A percentile compares a stretch with the other conserved stretches of the same genome.
phyloP scores from a whole-genome alignment of 2,113 vertebrate species.

The Sigmodon hispidus region DNA sequence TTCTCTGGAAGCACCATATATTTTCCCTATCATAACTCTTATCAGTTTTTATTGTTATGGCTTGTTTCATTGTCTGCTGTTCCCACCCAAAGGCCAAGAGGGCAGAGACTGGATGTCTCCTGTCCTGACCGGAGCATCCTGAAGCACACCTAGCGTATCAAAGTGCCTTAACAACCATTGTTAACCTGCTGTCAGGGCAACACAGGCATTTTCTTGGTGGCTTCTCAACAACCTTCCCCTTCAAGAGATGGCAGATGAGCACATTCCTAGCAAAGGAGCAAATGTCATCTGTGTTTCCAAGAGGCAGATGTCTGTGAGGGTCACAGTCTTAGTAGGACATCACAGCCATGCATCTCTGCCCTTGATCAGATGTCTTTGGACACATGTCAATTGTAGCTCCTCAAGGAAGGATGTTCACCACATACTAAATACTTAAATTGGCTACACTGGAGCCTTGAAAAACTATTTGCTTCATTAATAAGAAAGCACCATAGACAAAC shows the following conservation, averaged over 20 bases:
- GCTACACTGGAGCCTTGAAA: background rate
- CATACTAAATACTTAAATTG: constrained; percentile 7
- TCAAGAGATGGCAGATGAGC: background rate
- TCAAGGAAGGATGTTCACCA: background rate
- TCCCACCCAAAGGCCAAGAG: constrained; percentile 18
- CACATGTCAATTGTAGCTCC: background rate
- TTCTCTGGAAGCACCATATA: background rate
- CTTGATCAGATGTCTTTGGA: background rate
- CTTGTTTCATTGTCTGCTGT: constrained; percentile 24
- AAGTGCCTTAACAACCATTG: background rate
- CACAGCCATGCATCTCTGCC: background rate
- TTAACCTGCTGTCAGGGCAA: background rate
- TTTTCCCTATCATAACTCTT: background rate
- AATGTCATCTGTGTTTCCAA: background rate
- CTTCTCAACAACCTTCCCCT: background rate
- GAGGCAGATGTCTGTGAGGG: background rate
- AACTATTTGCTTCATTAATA: background rate
- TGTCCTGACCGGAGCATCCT: background rate
- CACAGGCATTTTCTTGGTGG: background rate
- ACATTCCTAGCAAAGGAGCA: background rate
- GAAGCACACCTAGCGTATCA: background rate
- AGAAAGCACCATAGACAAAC: background rate
- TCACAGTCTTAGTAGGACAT: background rate
- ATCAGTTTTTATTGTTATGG: constrained; percentile 43
- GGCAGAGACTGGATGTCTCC: background rate